phyloP scores from a whole-genome alignment of 1,140 invertebrate species.

The Papilio xuthus region DNA sequence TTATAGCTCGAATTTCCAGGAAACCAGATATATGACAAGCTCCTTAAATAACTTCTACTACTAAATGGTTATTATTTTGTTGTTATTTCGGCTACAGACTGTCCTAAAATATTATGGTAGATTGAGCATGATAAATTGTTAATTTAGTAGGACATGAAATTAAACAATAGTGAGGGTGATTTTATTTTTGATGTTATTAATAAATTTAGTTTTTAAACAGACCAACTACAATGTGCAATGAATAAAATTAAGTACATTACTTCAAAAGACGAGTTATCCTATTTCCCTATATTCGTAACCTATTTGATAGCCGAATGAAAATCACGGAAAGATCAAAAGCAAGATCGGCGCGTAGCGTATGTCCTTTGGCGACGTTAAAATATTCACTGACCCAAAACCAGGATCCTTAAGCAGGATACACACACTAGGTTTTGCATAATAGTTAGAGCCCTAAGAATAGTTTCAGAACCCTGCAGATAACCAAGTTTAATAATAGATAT shows the following conservation, averaged over 20 bases:
- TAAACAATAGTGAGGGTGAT: neutral
- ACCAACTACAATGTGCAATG: neutral
- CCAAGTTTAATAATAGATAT: too few relatives aligned
- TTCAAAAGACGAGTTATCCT: constrained; percentile 9
- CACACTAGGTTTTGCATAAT: neutral
- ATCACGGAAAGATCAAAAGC: constrained; percentile 20
- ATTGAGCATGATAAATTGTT: too few relatives aligned
- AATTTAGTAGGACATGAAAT: too few relatives aligned
- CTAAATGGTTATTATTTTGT: too few relatives aligned
- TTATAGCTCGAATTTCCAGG: neutral
- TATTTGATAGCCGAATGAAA: constrained; percentile 11
- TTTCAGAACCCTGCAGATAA: too few relatives aligned
- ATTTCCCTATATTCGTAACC: neutral
- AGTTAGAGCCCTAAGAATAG: too few relatives aligned
- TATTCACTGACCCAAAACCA: constrained; percentile 19
- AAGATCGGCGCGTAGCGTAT: neutral
- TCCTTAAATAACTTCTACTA: too few relatives aligned
- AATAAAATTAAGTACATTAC: neutral
- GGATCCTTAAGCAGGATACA: neutral
- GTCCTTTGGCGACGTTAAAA: constrained; percentile 16
- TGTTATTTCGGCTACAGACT: too few relatives aligned
- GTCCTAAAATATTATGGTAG: too few relatives aligned
- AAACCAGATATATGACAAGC: neutral
- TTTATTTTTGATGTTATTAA: neutral
- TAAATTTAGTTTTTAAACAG: neutral